A percentile compares a stretch with the other conserved stretches of the same genome.
Evolutionary conservation across 2,888 invertebrate species (phyloP).

Genomic region (Craniophora ligustri): DNA sequence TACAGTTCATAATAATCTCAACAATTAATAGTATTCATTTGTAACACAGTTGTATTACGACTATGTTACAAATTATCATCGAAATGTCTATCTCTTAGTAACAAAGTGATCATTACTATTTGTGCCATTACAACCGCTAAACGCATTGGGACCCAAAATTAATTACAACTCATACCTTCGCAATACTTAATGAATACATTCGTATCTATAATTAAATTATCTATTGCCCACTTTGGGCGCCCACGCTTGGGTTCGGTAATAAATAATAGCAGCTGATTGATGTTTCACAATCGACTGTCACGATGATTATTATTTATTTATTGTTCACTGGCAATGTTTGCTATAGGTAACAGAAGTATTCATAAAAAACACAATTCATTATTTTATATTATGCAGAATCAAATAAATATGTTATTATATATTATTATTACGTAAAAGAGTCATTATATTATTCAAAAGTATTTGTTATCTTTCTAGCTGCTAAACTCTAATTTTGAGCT

Average conservation of each 20-base stretch:
- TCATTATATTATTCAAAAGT: neutral
- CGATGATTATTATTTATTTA: conserved; percentile 55
- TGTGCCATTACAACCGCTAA: conserved; percentile 17
- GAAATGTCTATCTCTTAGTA: conserved; percentile 8
- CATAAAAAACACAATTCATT: conserved; percentile 17
- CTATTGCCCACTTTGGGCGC: conserved; percentile 66
- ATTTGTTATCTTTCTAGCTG: neutral
- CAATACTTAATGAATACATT: conserved; percentile 64
- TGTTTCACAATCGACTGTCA: conserved; percentile 56
- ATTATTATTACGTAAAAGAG: neutral
- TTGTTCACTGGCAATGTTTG: conserved; percentile 33
- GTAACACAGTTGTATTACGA: too few species aligned
- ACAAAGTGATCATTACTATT: conserved; percentile 16
- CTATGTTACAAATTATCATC: neutral
- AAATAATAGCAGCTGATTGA: conserved; percentile 61
- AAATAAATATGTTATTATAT: neutral
- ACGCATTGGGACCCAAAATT: conserved; percentile 40
- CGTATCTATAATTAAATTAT: conserved; percentile 68
- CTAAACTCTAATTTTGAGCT: neutral
- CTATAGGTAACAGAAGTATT: too few species aligned
- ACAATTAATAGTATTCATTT: too few species aligned
- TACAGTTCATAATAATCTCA: neutral
- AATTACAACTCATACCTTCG: conserved; percentile 46
- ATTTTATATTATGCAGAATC: conserved; percentile 7
- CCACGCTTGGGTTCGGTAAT: conserved; percentile 64